Conservation (phyloP, 1,140 invertebrate genomes). For the Drosophila takahashii region DNA sequence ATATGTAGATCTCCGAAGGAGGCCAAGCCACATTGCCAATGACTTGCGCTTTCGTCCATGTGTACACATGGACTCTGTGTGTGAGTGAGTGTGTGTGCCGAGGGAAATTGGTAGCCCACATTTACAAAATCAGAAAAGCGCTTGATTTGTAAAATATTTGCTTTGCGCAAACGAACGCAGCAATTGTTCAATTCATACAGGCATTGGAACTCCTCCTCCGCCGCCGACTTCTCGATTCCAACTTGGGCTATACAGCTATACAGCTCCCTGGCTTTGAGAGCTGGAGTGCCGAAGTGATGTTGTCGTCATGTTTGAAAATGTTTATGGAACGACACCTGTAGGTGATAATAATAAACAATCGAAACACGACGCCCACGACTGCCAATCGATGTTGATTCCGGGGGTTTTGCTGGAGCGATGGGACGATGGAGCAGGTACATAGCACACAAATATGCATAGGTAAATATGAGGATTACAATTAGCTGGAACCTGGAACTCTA, state of each 20-base stretch:
- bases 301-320: constrained; percentile 73
- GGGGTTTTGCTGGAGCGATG: neutral
- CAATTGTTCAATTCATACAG: constrained; percentile 79
- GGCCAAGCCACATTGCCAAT: constrained; percentile 75
- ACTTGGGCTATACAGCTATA: constrained; percentile 19
- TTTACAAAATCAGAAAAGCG: constrained; percentile 84
- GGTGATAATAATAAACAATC: constrained; percentile 83
- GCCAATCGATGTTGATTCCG: constrained; percentile 61
- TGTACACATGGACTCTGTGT: constrained; percentile 41
- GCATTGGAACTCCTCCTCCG: constrained; percentile 25
- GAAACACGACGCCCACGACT: constrained; percentile 67
- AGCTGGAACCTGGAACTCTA: constrained; percentile 37
- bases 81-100: constrained; percentile 48
- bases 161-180: constrained; percentile 82
- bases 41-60: constrained; percentile 79
- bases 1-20: constrained; percentile 75
- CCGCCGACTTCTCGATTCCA: constrained; percentile 24
- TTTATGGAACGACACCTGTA: constrained; percentile 82
- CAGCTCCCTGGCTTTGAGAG: constrained; percentile 32
- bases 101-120: constrained; percentile 84
- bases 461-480: constrained; percentile 56
- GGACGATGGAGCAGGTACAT: neutral
- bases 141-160: constrained; percentile 84
- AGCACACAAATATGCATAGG: constrained; percentile 50
- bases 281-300: constrained; percentile 32